Conservation (phyloP, 2,113 vertebrate genomes). For the Salvator merianae region DNA sequence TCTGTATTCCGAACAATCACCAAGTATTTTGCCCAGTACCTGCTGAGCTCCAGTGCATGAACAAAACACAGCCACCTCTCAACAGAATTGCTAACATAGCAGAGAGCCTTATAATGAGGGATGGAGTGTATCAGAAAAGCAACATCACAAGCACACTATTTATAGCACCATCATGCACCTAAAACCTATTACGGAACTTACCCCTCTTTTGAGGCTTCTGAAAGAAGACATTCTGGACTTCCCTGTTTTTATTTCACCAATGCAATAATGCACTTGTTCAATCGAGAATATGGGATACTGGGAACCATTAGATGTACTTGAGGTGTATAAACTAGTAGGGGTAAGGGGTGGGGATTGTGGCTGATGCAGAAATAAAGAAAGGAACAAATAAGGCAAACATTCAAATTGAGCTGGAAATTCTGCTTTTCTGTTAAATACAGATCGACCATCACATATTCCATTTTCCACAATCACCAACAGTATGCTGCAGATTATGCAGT, state of each 20-base stretch:
- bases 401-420: constrained; percentile 73
- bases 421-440: constrained; percentile 66
- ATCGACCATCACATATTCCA: neutral
- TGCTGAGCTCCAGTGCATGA: constrained; percentile 37
- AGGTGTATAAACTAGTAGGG: constrained; percentile 81
- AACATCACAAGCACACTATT: constrained; percentile 78
- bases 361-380: constrained; percentile 83
- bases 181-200: constrained; percentile 83
- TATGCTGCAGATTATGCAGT: no score
- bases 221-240: constrained; percentile 93
- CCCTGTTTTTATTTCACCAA: constrained; percentile 92
- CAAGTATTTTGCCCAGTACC: constrained; percentile 43
- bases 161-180: constrained; percentile 82
- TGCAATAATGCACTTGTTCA: constrained; percentile 92
- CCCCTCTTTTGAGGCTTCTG: constrained; percentile 92
- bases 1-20: no score
- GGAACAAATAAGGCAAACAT: constrained; percentile 83
- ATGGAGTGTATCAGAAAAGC: constrained; percentile 79
- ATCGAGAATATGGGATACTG: constrained; percentile 86
- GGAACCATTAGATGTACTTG: constrained; percentile 81
- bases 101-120: constrained; percentile 81
- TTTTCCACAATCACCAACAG: neutral
- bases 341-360: constrained; percentile 83
- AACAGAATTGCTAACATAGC: constrained; percentile 41
- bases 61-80: constrained; percentile 54